These are phyloP conservation scores for Timema podura DNA, from an alignment of 2,888 invertebrate species.

Conservation along the genomic window DNA sequence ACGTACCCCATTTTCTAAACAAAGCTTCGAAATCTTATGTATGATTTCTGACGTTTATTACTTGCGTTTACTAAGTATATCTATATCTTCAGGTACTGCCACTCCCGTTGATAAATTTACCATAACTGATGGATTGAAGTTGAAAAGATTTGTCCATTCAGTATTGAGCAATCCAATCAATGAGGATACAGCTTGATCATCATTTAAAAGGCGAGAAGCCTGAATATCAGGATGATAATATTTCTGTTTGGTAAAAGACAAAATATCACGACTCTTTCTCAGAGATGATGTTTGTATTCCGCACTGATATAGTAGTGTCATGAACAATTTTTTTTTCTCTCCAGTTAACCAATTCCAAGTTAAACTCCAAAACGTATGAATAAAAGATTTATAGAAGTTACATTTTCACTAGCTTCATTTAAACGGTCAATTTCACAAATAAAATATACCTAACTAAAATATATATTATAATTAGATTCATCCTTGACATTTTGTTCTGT, in stretches of 20 bases:
- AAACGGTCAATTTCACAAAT: too few species aligned
- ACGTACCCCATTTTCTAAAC: too few species aligned
- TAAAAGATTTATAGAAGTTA: too few species aligned
- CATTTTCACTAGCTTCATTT: too few species aligned
- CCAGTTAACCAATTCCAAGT: too few species aligned
- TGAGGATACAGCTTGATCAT: background rate
- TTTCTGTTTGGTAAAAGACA: conserved; percentile 1
- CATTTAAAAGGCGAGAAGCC: background rate
- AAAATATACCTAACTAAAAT: too few species aligned
- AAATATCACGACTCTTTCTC: background rate
- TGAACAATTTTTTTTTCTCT: background rate
- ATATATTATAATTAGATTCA: too few species aligned
- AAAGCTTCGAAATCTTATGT: background rate
- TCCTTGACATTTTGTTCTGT: too few species aligned
- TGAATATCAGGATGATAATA: conserved; percentile 9
- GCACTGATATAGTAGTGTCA: background rate
- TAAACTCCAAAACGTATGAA: too few species aligned
- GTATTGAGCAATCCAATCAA: background rate
- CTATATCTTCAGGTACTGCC: background rate
- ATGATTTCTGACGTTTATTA: background rate
- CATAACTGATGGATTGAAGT: background rate
- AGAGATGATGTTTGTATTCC: background rate
- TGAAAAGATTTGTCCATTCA: background rate
- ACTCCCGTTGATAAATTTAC: conserved; percentile 5
- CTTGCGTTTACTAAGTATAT: background rate